Percentiles rank a stretch among this genome's conserved stretches.
phyloP scores from a whole-genome alignment of 2,113 vertebrate species.

The Xyrauchen texanus region DNA sequence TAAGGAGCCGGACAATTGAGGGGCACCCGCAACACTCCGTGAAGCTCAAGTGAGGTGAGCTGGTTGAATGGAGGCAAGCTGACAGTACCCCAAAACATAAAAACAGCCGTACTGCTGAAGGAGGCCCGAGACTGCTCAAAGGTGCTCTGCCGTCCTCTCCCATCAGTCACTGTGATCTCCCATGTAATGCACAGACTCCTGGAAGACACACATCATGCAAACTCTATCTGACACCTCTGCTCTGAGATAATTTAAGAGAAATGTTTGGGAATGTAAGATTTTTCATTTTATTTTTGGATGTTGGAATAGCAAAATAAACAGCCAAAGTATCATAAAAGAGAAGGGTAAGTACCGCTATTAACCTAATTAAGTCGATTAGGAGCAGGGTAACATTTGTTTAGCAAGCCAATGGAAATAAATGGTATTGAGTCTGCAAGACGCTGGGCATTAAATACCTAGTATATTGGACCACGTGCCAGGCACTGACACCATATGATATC shows the following conservation, averaged over 20 bases:
- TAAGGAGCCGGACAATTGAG: conserved; percentile 59
- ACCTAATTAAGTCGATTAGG: neutral
- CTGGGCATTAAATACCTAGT: neutral
- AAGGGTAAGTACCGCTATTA: no score
- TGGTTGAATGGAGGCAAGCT: conserved; percentile 68
- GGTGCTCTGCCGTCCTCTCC: conserved; percentile 66
- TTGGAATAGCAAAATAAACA: neutral
- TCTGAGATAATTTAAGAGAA: conserved; percentile 24
- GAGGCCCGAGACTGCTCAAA: conserved; percentile 69
- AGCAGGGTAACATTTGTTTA: neutral
- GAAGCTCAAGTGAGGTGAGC: conserved; percentile 77
- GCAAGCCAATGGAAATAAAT: neutral
- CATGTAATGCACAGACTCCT: conserved; percentile 70
- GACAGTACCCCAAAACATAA: conserved; percentile 75
- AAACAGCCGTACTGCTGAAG: conserved; percentile 77
- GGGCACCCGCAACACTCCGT: conserved; percentile 75
- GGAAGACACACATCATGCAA: conserved; percentile 37
- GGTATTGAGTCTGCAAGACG: conserved; percentile 4
- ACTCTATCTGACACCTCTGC: conserved; percentile 27
- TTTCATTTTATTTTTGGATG: neutral
- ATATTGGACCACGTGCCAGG: neutral
- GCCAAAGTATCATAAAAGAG: neutral
- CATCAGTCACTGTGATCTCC: conserved; percentile 79
- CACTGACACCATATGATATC: conserved; percentile 63
- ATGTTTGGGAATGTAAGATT: neutral